Base-by-base conservation (phyloP, 2,888 invertebrate species). In the Dasypolia templi region DNA sequence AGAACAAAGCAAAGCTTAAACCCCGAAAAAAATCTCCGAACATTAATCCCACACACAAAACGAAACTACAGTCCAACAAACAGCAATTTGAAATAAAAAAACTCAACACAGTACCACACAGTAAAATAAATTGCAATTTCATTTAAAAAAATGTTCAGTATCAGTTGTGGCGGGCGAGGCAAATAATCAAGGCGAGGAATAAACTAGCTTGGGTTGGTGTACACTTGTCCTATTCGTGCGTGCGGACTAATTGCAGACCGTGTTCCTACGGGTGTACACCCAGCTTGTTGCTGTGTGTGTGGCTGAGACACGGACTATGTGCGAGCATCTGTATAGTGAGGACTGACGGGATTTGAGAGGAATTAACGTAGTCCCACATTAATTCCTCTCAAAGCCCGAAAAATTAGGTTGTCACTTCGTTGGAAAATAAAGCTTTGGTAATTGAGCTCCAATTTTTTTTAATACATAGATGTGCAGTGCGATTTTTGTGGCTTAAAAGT, bases 111-210 rank as follows among this genome's bases (percentile, higher is more conserved):
- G 53, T n/a, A n/a, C n/a, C n/a, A n/a, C 35, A 58, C 29, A 44
- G 58, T 63, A 53, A 65, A 70, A 83, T 71, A 79, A 83, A 83
- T 59, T 67, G 66, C 70, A 70, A 83, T 79, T 79, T 79, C 55
- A 67, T 79, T 83, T 59, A 63, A 79, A 80, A n/a, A 83, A 83
- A 83, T 74, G 80, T 59, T 59, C 55, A 74, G 53, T 81, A 81
- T 83, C 74, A 79, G 79, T 81, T 63, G 83, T 63, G 73, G 83
- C 46, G 79, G 69, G 55, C 69, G 74, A 51, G 56, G 73, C 69
- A 44, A 83, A 75, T 68, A 72, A 82, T 83, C 73, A 77, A 72
- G 74, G 61, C 78, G 44, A 58, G 62, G 65, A 69, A 71, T 85
- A 82, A 75, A 84, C 77, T 72, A 61, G 53, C 61, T 80, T 55